Evolutionary conservation across 2,797 vertebrate genomes (phyloP).

Genomic region (Antrozous pallidus): DNA sequence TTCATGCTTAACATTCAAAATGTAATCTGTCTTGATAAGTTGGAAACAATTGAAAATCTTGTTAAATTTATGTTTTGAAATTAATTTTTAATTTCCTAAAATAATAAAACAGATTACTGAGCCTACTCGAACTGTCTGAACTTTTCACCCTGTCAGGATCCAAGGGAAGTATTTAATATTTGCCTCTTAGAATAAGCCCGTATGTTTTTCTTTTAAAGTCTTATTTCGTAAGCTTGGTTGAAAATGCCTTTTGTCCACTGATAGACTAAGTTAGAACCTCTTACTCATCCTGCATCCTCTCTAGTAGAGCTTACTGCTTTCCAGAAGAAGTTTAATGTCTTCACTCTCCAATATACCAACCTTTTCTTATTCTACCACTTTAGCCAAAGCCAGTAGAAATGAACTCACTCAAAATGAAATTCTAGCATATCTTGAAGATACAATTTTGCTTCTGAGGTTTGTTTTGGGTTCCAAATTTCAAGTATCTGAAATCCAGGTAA

Average conservation of each 20-base stretch:
- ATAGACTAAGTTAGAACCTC: background rate
- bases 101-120: background rate
- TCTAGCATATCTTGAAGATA: background rate
- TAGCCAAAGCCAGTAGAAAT: background rate
- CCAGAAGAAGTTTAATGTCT: background rate
- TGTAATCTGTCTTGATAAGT: background rate
- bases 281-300: rapidly evolving
- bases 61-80: background rate
- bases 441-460: background rate
- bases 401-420: background rate
- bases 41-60: background rate
- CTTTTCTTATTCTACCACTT: background rate
- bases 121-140: background rate
- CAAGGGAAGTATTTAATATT: background rate
- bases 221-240: background rate
- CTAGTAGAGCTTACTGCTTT: background rate
- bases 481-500: background rate
- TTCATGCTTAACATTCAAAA: background rate
- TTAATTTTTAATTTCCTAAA: background rate
- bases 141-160: background rate
- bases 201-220: background rate
- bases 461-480: background rate
- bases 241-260: background rate
- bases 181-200: background rate
- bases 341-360: background rate